phyloP scores from a whole-genome alignment of 2,797 vertebrate species.

The Novumbra hubbsi region DNA sequence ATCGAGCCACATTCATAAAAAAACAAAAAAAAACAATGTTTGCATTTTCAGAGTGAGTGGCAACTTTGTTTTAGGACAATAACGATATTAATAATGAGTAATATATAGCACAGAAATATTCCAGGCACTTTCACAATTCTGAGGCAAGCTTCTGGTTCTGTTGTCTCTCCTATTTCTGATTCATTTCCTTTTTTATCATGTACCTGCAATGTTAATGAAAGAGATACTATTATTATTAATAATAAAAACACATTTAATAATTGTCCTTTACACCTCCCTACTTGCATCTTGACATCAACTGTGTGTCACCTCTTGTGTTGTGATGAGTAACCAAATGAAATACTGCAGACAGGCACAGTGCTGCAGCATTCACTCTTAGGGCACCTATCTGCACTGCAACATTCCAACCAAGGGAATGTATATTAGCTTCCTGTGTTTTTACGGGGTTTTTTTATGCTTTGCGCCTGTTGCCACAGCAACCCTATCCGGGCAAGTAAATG shows the following conservation, averaged over 20 bases:
- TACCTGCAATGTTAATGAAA: slow-evolving; percentile 82
- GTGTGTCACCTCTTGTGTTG: not conserved
- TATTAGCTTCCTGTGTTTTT: not conserved
- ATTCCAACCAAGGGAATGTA: slow-evolving; percentile 1
- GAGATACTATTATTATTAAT: slow-evolving; percentile 80
- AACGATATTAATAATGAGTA: slow-evolving; percentile 48
- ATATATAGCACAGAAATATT: slow-evolving; percentile 80
- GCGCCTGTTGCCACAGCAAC: slow-evolving; percentile 1
- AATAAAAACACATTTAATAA: slow-evolving; percentile 64
- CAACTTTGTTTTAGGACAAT: slow-evolving; percentile 55
- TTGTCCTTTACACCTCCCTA: slow-evolving; percentile 27
- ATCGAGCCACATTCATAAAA: slow-evolving; percentile 71
- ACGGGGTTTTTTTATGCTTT: not conserved
- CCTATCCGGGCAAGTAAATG: not conserved
- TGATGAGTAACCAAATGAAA: slow-evolving; percentile 5
- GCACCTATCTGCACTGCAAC: not conserved
- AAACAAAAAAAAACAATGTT: slow-evolving; percentile 52
- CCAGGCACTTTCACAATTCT: slow-evolving; percentile 92
- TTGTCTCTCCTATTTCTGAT: slow-evolving; percentile 72
- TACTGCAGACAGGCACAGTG: not conserved
- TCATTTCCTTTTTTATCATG: slow-evolving; percentile 74
- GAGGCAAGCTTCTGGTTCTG: slow-evolving; percentile 70
- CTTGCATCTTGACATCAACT: slow-evolving; percentile 11
- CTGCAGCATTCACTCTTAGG: not conserved
- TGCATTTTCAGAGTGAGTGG: slow-evolving; percentile 45